Percentiles rank a stretch among this genome's conserved stretches.
These are phyloP conservation scores for Asteroscopus sphinx DNA, from an alignment of 2,888 invertebrate genomes.

Conservation along the genomic window DNA sequence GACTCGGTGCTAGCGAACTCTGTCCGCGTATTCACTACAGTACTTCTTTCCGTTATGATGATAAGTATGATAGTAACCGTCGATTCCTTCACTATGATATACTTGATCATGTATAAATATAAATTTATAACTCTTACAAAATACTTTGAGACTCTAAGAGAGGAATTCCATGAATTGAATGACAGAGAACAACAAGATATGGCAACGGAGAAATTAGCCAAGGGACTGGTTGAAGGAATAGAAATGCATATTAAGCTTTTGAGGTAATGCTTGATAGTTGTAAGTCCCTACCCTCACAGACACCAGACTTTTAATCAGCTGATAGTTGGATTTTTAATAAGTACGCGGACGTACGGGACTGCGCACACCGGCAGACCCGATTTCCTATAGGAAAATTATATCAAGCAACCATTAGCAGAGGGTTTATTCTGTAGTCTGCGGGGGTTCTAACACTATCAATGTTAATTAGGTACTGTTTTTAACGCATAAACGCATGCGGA, in stretches of 20 bases:
- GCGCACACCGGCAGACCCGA: no score
- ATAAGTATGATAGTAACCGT: constrained; percentile 78
- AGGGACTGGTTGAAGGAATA: constrained; percentile 77
- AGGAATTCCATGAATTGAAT: constrained; percentile 67
- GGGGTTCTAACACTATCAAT: no score
- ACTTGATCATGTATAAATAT: constrained; percentile 81
- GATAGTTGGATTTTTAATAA: no score
- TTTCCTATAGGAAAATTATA: no score
- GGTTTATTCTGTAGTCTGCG: no score
- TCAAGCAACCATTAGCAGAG: no score
- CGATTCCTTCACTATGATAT: constrained; percentile 74
- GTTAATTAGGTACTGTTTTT: no score
- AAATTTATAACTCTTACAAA: constrained; percentile 80
- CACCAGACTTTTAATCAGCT: no score
- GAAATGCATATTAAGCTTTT: constrained; percentile 79
- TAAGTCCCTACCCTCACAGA: no score
- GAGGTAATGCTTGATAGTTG: constrained; percentile 59
- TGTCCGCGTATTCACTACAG: constrained; percentile 70
- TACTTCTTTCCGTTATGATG: constrained; percentile 71
- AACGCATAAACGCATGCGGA: no score
- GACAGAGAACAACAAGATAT: constrained; percentile 54
- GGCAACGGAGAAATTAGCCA: constrained; percentile 69
- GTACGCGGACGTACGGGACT: no score
- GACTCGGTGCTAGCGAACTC: constrained; percentile 66
- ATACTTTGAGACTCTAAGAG: constrained; percentile 75